Conservation (phyloP, 2,113 vertebrate species). For the Setophaga coronata region DNA sequence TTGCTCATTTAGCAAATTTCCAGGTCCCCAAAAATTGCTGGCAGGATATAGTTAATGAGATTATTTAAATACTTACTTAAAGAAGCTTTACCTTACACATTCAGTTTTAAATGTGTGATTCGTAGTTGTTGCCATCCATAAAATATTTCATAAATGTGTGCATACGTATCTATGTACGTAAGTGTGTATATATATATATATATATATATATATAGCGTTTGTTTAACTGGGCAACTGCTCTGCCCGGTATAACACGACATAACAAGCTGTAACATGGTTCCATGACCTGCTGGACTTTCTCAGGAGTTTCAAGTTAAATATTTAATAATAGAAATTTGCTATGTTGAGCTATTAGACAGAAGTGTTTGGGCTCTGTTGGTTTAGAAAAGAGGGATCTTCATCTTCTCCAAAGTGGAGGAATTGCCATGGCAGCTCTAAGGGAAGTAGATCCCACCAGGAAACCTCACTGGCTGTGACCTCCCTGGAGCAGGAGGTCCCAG, state of each 20-base stretch:
- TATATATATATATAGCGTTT: neutral
- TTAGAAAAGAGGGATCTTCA: neutral
- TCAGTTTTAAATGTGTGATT: neutral
- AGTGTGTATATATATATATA: no score
- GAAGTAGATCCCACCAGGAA: neutral
- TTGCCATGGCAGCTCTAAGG: neutral
- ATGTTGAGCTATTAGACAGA: neutral
- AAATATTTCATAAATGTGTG: neutral
- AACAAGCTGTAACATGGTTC: neutral
- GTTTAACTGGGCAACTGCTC: neutral
- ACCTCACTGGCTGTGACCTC: neutral
- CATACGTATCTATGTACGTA: neutral
- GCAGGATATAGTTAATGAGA: neutral
- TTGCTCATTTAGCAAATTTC: neutral
- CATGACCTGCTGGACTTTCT: neutral
- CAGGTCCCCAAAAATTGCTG: neutral
- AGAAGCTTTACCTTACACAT: neutral
- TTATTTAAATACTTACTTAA: neutral
- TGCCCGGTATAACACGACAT: neutral
- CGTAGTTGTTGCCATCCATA: neutral
- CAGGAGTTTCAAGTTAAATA: neutral
- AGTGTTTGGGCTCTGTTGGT: neutral
- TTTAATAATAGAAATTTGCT: neutral
- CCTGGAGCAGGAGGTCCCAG: neutral
- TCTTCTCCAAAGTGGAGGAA: neutral